Evolutionary conservation across 2,888 invertebrate genomes (phyloP), one percentile per base, ranked within the genome.

Genomic region (Eilema sororculum): DNA sequence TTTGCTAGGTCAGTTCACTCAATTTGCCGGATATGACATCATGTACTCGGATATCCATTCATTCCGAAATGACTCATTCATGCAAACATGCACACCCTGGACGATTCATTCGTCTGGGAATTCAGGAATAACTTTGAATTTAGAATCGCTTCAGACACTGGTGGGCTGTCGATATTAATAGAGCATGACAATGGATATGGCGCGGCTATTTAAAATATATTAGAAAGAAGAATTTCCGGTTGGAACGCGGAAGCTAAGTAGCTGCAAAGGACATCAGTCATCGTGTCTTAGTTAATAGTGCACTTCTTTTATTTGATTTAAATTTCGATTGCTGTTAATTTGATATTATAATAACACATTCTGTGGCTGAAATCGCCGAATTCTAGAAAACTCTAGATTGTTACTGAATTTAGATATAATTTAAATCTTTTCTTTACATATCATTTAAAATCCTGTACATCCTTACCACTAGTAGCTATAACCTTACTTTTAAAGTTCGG

Each of bases 141-240:
- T 60, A 69, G 69, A 69, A 64, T 16, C 9, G 2, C 28, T 46
- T 59, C 52, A 65, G 24, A 52, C n/a, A 56, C 24, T 61, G 25
- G 41, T 58, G 30, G 33, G 57, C 63, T 58, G 20, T 25, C 16
- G 33, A n/a, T 71, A 69, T 72, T 68, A 76, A 72, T 76, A 76
- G 69, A 16, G 3, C 57, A 57, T 71, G 76, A 68, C 71, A 58
- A 65, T 60, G 28, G 52, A 33, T 3, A 13, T 30, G 57, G 25
- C 24, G 59, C 12, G n/a, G 16, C 37, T 37, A 65, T 56, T 59
- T 20, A 58, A 22, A 63, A 52, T 56, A 24, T 58, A 64, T 24
- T 25, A 24, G 10, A 6, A 52, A 28, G 13, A 68, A 64, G 41
- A 57, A 64, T 59, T 24, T 33, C 3, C 13, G 6, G 1, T 13